A percentile compares a stretch with the other conserved stretches of the same genome.
Evolutionary conservation across 2,113 vertebrate genomes (phyloP).

Genomic region (Macrotis lagotis): DNA sequence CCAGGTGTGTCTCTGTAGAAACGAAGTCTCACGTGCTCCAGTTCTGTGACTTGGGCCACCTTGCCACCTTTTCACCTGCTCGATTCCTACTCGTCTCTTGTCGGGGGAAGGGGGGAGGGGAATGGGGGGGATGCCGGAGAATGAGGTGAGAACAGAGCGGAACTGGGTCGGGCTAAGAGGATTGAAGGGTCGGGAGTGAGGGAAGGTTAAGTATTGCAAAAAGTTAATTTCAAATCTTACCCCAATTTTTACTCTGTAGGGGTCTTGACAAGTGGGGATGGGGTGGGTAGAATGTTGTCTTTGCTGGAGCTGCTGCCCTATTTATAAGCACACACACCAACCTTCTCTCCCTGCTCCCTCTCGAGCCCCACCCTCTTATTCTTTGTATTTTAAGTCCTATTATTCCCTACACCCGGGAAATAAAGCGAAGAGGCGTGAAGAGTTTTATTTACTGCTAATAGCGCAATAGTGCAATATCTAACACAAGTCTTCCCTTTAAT

Average conservation of each 20-base stretch:
- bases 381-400: slow-evolving; percentile 51
- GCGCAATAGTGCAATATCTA: slow-evolving; percentile 62
- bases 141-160: not conserved
- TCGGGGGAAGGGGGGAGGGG: not conserved
- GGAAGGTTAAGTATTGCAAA: not conserved
- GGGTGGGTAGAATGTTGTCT: not conserved
- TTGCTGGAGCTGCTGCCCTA: slow-evolving; percentile 18
- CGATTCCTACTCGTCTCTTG: not conserved
- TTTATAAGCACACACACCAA: slow-evolving; percentile 31
- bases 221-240: slow-evolving; percentile 60
- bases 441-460: slow-evolving; percentile 63
- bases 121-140: not conserved
- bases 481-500: slow-evolving; percentile 69
- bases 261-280: not conserved
- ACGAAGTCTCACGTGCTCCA: not conserved
- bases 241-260: slow-evolving; percentile 19
- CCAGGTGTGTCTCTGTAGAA: not conserved
- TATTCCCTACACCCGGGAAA: slow-evolving; percentile 44
- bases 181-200: not conserved
- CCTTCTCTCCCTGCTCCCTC: not conserved
- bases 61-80: not conserved
- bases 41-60: not conserved
- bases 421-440: slow-evolving; percentile 50
- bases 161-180: not conserved
- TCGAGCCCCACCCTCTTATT: slow-evolving; percentile 5